Base-by-base conservation (phyloP, 2,113 vertebrate species). In the Cebidichthys violaceus region DNA sequence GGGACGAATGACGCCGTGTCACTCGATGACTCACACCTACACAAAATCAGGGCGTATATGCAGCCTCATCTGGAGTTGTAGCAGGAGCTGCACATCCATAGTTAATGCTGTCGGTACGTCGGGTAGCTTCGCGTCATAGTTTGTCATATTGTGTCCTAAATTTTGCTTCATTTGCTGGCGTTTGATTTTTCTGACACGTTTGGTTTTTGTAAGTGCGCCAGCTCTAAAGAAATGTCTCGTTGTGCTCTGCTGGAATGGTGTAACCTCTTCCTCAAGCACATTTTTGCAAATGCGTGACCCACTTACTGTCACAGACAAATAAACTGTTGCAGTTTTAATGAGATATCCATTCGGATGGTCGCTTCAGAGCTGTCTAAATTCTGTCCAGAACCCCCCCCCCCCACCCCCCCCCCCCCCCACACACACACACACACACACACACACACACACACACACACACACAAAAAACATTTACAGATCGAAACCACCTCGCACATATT, bases 41-140 rank as follows among this genome's bases (percentile, higher is more conserved):
- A 75, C 33, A 50, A 20, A 77, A 61, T 66, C 35, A 60, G 68
- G 39, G 73, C 70, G 47, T 67, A 37, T 69, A 39, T 70, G 29
- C 69, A 69, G 55, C 47, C 27, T 81, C n/a, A 55, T 50, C 20
- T 77, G 39, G 5, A 73, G 13, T 2, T 37, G 14, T 20, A 64
- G 37, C 50, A 70, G 7, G 39, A 65, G 66, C 70, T 65, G 18
- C 8, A 73, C 27, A 52, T 78, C 10, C 62, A 14, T 72, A 57
- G 45, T 47, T 66, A n/a, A 77, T 77, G 10, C 1, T 35, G 33
- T 55, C 2, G 9, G 14, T 70, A 8, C 1, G 14, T 57, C 17
- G n/a, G 8, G 14, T 35, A 43, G 27, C 55, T 77, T 43, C 9
- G 17, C 4, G 4, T 72, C 29, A 31, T 9, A 29, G 20, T 72